Conservation (phyloP, 2,888 invertebrate genomes). For the Eristalinus aeneus region DNA sequence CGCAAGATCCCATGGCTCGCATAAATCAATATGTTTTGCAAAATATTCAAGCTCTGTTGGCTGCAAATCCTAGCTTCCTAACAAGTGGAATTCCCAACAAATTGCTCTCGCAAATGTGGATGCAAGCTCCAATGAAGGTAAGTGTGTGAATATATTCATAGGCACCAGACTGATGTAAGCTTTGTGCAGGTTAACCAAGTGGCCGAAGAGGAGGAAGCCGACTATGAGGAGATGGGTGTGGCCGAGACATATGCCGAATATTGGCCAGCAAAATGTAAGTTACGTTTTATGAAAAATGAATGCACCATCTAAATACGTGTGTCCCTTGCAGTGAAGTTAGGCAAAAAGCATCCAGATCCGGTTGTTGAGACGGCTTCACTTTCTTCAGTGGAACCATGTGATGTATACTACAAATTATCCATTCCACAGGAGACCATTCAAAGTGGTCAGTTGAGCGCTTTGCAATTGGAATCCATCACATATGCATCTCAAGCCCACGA, state of each 20-base stretch:
- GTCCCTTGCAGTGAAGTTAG: conserved; percentile 88
- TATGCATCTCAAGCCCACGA: conserved; percentile 99
- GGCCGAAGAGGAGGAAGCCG: conserved; percentile 89
- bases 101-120: conserved; percentile 84
- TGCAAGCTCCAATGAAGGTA: conserved; percentile 81
- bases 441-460: conserved; percentile 93
- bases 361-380: conserved; percentile 99
- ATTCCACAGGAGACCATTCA: conserved; percentile 92
- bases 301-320: no score
- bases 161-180: neutral
- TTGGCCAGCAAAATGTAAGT: conserved; percentile 95
- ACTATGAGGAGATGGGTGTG: conserved; percentile 98
- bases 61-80: conserved; percentile 79
- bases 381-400: conserved; percentile 96
- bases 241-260: conserved; percentile 99
- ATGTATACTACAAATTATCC: conserved; percentile 93
- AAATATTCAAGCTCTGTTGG: conserved; percentile 79
- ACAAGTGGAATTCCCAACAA: conserved; percentile 82
- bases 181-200: conserved; percentile 50
- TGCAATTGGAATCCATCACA: conserved; percentile 98
- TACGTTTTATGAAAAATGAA: no score
- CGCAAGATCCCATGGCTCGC: conserved; percentile 74
- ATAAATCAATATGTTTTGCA: conserved; percentile 77
- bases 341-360: conserved; percentile 98
- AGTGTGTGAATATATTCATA: neutral